Percentiles rank a stretch among this genome's conserved stretches.
Conservation (phyloP, 2,888 invertebrate genomes). For the Troilus luridus region DNA sequence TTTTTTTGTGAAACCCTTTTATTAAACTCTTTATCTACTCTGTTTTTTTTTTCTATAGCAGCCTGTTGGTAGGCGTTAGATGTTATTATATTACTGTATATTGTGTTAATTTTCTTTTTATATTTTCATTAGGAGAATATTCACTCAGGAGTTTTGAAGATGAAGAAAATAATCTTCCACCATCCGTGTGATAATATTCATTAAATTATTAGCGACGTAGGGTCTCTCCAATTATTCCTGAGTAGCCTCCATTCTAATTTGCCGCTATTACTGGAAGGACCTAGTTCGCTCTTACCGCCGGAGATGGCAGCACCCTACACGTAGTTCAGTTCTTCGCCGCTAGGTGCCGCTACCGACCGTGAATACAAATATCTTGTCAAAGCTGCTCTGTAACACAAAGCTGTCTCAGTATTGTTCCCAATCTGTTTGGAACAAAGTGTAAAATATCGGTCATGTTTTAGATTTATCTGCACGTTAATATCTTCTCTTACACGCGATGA, state of each 20-base stretch:
- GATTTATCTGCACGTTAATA: background rate
- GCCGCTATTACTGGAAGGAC: background rate
- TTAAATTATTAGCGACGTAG: constrained; percentile 9
- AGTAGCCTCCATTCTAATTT: constrained; percentile 9
- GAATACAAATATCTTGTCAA: constrained; percentile 22
- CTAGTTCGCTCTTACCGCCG: background rate
- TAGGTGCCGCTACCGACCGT: background rate
- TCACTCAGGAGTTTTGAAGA: too few species aligned
- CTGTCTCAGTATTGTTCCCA: constrained; percentile 12
- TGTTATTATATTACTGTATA: too few species aligned
- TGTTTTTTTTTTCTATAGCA: too few species aligned
- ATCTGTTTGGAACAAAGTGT: background rate
- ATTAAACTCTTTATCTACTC: too few species aligned
- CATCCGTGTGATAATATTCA: background rate
- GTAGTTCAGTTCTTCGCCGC: background rate
- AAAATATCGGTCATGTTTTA: background rate
- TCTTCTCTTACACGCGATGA: background rate
- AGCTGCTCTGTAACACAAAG: constrained; percentile 1
- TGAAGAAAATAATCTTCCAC: background rate
- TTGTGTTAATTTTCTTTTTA: too few species aligned
- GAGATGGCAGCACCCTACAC: constrained; percentile 5
- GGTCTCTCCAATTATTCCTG: constrained; percentile 9
- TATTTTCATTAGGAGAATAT: too few species aligned
- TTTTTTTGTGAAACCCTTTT: too few species aligned
- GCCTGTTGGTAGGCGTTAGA: too few species aligned